Conservation (phyloP, 2,113 vertebrate genomes). For the Solea senegalensis region DNA sequence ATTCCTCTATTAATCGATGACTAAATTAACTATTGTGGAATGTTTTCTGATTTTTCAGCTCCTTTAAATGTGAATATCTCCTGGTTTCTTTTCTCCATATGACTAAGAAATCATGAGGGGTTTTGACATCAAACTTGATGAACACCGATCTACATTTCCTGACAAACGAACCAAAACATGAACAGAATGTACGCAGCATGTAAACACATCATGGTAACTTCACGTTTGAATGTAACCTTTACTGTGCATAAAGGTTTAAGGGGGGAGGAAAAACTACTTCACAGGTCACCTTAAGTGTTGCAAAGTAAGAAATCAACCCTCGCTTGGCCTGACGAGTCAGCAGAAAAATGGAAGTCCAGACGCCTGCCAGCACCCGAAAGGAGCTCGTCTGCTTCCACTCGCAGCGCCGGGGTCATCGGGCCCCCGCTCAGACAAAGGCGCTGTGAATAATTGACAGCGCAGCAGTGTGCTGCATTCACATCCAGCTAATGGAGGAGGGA, state of each 20-base stretch:
- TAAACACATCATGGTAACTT: too few species aligned
- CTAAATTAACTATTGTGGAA: too few species aligned
- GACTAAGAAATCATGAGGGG: too few species aligned
- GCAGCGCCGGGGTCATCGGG: constrained; percentile 23
- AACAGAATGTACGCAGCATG: too few species aligned
- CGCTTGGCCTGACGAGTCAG: constrained; percentile 13
- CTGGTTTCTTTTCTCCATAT: too few species aligned
- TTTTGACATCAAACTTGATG: too few species aligned
- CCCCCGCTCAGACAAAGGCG: constrained; percentile 49
- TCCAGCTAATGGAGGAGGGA: constrained; percentile 59
- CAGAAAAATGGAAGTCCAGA: constrained; percentile 29
- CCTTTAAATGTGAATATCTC: too few species aligned
- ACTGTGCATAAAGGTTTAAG: background rate
- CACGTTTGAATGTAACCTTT: too few species aligned
- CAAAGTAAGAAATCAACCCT: constrained; percentile 14
- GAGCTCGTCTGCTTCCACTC: constrained; percentile 40
- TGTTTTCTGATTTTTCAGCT: too few species aligned
- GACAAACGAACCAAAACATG: too few species aligned
- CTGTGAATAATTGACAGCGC: constrained; percentile 72
- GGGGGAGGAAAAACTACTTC: background rate
- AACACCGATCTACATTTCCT: too few species aligned
- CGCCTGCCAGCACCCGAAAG: constrained; percentile 9
- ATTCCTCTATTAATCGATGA: too few species aligned
- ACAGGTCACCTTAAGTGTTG: constrained; percentile 16
- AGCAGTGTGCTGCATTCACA: constrained; percentile 44